Conservation (phyloP, 1,140 invertebrate genomes). For the Hydropsyche tenuis region DNA sequence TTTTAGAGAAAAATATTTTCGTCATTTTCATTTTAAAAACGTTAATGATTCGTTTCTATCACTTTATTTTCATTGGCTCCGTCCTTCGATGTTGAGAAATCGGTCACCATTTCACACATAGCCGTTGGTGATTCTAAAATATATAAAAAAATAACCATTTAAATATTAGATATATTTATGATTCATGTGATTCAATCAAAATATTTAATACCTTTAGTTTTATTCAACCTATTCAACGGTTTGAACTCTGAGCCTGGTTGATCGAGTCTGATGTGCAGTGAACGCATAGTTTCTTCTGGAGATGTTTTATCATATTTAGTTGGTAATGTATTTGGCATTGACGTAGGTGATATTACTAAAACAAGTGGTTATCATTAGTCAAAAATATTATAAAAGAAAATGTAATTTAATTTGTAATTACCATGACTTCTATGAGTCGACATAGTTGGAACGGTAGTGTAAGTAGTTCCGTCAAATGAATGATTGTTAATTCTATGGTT, state of each 20-base stretch:
- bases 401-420: constrained; percentile 15
- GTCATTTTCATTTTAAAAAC: background rate
- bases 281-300: constrained; percentile 43
- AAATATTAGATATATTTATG: background rate
- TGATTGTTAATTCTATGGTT: constrained; percentile 38
- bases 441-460: constrained; percentile 37
- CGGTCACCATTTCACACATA: constrained; percentile 44
- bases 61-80: constrained; percentile 33
- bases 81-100: constrained; percentile 22
- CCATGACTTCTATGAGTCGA: constrained; percentile 35
- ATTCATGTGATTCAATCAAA: background rate
- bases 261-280: constrained; percentile 45
- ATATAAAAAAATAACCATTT: background rate
- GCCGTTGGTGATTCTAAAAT: constrained; percentile 38
- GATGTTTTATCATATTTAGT: constrained; percentile 43
- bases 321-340: constrained; percentile 35
- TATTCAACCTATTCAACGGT: constrained; percentile 5
- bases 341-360: constrained; percentile 39
- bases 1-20: constrained; percentile 3
- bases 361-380: background rate
- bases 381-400: background rate
- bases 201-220: constrained; percentile 21
- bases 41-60: constrained; percentile 40
- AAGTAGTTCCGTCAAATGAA: constrained; percentile 40
- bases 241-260: constrained; percentile 32